These are phyloP conservation scores for Mormyrus lacerda DNA, from an alignment of 2,113 vertebrate species.

Conservation along the genomic window DNA sequence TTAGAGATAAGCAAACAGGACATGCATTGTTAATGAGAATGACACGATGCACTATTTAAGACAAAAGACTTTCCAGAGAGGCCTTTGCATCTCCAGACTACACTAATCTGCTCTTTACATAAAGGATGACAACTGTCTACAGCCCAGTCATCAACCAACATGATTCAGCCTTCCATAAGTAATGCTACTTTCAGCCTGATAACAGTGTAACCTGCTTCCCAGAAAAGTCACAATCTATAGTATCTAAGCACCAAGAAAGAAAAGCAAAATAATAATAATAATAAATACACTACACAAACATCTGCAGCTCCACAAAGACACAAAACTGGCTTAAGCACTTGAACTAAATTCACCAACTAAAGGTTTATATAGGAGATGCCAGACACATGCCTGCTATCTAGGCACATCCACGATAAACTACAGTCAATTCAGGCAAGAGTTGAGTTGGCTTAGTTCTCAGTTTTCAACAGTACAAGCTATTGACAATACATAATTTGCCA, in stretches of 20 bases:
- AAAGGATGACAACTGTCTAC: background rate
- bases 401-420: background rate
- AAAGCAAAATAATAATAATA: no score
- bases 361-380: background rate
- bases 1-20: slow-evolving; percentile 9
- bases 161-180: background rate
- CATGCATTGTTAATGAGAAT: background rate
- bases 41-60: slow-evolving; percentile 3
- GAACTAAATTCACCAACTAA: background rate
- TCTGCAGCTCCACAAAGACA: background rate
- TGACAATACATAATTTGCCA: background rate
- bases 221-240: background rate
- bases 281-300: background rate
- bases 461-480: background rate
- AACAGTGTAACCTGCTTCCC: background rate
- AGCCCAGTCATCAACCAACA: background rate
- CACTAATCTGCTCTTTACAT: background rate
- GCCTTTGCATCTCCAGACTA: background rate
- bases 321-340: background rate
- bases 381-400: background rate
- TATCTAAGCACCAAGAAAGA: background rate
- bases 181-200: background rate
- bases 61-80: background rate
- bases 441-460: background rate
- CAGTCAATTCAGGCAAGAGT: background rate